A percentile compares a stretch with the other conserved stretches of the same genome.
Evolutionary conservation across 2,888 invertebrate genomes (phyloP).

Genomic region (Drosophila borborema): DNA sequence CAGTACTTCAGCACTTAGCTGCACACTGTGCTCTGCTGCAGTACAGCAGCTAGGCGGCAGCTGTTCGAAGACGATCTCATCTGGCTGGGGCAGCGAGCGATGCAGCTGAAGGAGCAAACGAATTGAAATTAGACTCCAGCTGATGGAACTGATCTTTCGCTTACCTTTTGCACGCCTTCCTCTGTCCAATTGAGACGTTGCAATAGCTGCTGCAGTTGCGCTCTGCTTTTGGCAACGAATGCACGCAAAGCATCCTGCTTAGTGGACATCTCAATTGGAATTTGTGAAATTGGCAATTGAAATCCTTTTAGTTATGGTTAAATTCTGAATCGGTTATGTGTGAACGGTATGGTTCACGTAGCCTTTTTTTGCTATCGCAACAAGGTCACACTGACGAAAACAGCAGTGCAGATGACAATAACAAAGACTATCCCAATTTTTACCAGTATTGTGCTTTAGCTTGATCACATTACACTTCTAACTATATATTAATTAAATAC

Average conservation of each 20-base stretch:
- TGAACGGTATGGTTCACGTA: neutral
- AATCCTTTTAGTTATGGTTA: neutral
- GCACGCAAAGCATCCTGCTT: conserved; percentile 38
- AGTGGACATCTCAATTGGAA: neutral
- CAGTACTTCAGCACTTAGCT: conserved; percentile 16
- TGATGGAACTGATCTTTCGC: neutral
- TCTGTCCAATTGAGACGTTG: conserved; percentile 72
- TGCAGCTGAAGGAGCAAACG: conserved; percentile 12
- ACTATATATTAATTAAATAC: neutral
- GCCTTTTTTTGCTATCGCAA: neutral
- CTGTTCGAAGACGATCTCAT: neutral
- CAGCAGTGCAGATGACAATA: neutral
- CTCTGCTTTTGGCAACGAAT: conserved; percentile 44
- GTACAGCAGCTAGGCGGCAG: conserved; percentile 31
- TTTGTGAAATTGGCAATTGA: neutral
- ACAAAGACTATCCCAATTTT: neutral
- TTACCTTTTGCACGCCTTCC: conserved; percentile 60
- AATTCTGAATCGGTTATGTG: neutral
- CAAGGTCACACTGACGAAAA: neutral
- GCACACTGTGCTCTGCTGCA: conserved; percentile 27
- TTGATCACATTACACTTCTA: neutral
- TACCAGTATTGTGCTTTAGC: neutral
- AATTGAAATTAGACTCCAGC: neutral
- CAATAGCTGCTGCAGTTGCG: conserved; percentile 62
- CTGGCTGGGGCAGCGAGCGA: neutral